These are phyloP conservation scores for Pharmacophagus antenor DNA, from an alignment of 2,888 invertebrate genomes.

Conservation along the genomic window DNA sequence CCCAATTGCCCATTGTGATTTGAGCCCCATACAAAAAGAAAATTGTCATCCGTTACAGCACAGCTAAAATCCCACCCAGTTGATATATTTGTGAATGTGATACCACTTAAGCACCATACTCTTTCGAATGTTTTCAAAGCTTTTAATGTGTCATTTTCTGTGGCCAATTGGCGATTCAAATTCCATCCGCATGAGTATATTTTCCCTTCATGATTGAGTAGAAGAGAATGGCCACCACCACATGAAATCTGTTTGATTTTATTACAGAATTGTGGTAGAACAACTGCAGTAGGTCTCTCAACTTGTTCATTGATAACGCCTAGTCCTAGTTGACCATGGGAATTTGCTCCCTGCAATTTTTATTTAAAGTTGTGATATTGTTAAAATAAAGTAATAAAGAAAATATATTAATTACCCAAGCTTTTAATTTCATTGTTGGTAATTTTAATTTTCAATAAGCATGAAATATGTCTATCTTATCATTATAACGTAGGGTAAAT, in stretches of 20 bases:
- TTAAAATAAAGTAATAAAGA: conserved; percentile 2
- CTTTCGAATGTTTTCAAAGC: conserved; percentile 68
- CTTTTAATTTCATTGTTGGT: conserved; percentile 51
- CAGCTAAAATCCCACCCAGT: conserved; percentile 93
- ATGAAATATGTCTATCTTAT: neutral
- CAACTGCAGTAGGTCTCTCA: conserved; percentile 75
- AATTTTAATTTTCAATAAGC: conserved; percentile 1
- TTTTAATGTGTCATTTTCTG: conserved; percentile 69
- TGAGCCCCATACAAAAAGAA: conserved; percentile 91
- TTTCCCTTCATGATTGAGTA: conserved; percentile 84
- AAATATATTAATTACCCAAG: conserved; percentile 53
- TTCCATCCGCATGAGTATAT: conserved; percentile 91
- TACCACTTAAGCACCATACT: conserved; percentile 80
- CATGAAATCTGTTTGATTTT: conserved; percentile 84
- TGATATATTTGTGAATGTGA: conserved; percentile 81
- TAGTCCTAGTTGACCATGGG: conserved; percentile 89
- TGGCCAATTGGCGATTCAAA: conserved; percentile 86
- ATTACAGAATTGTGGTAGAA: conserved; percentile 60
- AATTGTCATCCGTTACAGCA: conserved; percentile 84
- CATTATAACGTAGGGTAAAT: neutral
- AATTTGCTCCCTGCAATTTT: conserved; percentile 87
- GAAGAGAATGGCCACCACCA: conserved; percentile 88
- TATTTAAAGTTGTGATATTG: conserved; percentile 8
- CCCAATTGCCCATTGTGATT: conserved; percentile 90
- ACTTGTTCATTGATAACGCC: conserved; percentile 85